phyloP scores from a whole-genome alignment of 2,113 vertebrate species.

The Tetraodon nigroviridis region DNA sequence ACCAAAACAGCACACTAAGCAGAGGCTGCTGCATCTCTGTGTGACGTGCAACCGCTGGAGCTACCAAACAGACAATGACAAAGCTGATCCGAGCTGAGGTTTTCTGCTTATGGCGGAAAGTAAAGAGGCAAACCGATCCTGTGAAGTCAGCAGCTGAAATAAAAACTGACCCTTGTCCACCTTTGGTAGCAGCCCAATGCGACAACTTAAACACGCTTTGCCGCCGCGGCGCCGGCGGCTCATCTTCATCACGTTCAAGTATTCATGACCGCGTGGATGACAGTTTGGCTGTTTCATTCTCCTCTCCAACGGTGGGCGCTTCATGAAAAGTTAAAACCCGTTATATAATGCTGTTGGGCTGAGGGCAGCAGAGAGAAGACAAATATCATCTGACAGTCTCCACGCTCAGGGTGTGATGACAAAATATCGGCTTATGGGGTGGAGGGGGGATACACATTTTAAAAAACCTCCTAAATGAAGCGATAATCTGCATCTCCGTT shows the following conservation, averaged over 20 bases:
- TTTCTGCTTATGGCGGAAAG: conserved; percentile 49
- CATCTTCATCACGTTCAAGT: no score
- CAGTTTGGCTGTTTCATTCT: background rate
- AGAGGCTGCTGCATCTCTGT: conserved; percentile 45
- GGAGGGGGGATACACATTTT: no score
- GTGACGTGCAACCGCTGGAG: conserved; percentile 51
- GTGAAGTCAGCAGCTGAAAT: conserved; percentile 50
- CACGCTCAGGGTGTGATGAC: conserved; percentile 10
- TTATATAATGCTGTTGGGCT: conserved; percentile 1
- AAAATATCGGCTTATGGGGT: conserved; percentile 28
- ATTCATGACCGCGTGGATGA: background rate
- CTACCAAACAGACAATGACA: conserved; percentile 55
- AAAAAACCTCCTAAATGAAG: conserved; percentile 45
- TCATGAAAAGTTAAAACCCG: background rate
- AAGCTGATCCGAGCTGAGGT: conserved; percentile 51
- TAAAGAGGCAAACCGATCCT: conserved; percentile 30
- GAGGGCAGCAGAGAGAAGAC: conserved; percentile 6
- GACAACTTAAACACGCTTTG: no score
- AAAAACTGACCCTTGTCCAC: conserved; percentile 8
- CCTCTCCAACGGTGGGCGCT: conserved; percentile 5
- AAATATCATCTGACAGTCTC: conserved; percentile 17
- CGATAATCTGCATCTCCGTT: conserved; percentile 48
- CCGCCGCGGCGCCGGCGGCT: no score
- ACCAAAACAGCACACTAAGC: conserved; percentile 57
- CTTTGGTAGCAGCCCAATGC: background rate